phyloP scores from a whole-genome alignment of 1,140 invertebrate genomes.

The Trinorchestia longiramus region DNA sequence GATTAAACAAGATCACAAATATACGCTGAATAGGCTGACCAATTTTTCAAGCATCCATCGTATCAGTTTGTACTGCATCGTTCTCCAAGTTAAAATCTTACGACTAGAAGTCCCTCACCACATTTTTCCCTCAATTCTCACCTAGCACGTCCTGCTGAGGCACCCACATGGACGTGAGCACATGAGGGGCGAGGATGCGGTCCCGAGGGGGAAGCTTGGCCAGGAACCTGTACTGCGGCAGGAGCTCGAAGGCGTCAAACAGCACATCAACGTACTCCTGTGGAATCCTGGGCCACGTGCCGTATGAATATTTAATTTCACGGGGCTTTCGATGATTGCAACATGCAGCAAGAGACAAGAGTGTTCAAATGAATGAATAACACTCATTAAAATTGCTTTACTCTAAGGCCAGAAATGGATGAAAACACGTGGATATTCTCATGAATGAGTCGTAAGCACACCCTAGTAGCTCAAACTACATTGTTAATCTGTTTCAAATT shows the following conservation, averaged over 20 bases:
- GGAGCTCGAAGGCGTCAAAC: constrained; percentile 50
- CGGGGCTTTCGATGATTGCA: too few relatives aligned
- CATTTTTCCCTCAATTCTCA: constrained; percentile 1
- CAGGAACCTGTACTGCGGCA: constrained; percentile 57
- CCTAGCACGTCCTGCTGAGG: constrained; percentile 58
- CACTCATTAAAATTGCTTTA: too few relatives aligned
- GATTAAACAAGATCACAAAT: background rate
- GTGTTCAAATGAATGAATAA: too few relatives aligned
- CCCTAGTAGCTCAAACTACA: too few relatives aligned
- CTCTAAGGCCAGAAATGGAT: too few relatives aligned
- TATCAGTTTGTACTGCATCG: background rate
- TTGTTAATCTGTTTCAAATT: too few relatives aligned
- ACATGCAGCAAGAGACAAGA: too few relatives aligned
- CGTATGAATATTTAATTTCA: too few relatives aligned
- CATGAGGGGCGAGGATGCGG: constrained; percentile 31
- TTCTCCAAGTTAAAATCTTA: background rate
- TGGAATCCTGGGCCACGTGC: constrained; percentile 26
- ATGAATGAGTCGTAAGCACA: too few relatives aligned
- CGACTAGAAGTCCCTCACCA: background rate
- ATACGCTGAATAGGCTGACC: background rate
- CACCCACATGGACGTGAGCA: constrained; percentile 51
- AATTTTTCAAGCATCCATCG: background rate
- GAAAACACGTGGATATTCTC: too few relatives aligned
- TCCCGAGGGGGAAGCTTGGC: constrained; percentile 37
- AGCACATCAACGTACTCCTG: constrained; percentile 55